Percentiles rank a stretch among this genome's conserved stretches.
phyloP scores from a whole-genome alignment of 1,140 invertebrate genomes.

The Drosophila albomicans region DNA sequence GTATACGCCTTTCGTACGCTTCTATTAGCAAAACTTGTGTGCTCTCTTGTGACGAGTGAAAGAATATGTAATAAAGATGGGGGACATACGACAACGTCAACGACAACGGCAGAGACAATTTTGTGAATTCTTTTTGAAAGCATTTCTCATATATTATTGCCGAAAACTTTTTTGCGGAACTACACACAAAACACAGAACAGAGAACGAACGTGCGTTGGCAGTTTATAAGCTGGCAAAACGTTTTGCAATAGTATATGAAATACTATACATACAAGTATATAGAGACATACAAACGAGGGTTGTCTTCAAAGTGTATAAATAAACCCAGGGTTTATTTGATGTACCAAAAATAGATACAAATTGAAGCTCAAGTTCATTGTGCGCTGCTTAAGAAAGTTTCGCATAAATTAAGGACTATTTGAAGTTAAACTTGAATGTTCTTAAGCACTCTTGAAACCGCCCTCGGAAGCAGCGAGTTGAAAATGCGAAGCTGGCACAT shows the following conservation, averaged over 20 bases:
- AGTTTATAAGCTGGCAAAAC: slow-evolving; percentile 40
- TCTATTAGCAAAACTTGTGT: background rate
- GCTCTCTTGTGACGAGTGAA: background rate
- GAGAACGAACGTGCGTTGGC: slow-evolving; percentile 22
- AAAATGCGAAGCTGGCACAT: slow-evolving; percentile 23
- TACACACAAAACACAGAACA: background rate
- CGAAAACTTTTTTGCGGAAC: slow-evolving; percentile 20
- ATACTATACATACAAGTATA: background rate
- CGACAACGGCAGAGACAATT: slow-evolving; percentile 2
- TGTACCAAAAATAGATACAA: background rate
- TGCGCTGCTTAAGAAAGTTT: background rate
- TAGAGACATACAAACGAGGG: background rate
- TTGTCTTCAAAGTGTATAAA: background rate
- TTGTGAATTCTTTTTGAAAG: slow-evolving; percentile 44
- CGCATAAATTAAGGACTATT: background rate
- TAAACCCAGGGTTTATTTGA: background rate
- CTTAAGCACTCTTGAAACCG: background rate
- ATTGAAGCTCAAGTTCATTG: background rate
- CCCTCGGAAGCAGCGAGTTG: slow-evolving; percentile 19
- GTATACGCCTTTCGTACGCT: background rate
- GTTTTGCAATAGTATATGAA: background rate
- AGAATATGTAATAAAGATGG: background rate
- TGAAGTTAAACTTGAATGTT: background rate
- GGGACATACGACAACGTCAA: background rate
- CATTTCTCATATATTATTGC: slow-evolving; percentile 52